Conservation (phyloP, 2,888 invertebrate genomes). For the Lycophotia porphyrea region DNA sequence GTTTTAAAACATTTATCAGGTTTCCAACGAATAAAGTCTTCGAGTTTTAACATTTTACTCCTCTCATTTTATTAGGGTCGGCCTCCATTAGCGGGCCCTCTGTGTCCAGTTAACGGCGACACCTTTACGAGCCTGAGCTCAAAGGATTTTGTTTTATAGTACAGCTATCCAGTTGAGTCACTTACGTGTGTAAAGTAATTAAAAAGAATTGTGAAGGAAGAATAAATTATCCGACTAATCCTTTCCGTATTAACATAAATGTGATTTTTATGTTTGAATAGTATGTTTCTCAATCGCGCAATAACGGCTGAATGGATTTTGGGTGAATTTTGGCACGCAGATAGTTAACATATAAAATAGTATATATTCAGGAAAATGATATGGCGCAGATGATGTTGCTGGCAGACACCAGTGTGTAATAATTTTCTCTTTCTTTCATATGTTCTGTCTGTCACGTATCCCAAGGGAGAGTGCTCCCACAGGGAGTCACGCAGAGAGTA, state of each 20-base stretch:
- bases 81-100: slow-evolving; percentile 60
- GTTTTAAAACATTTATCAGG: slow-evolving; percentile 20
- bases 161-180: slow-evolving; percentile 26
- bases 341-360: too few relatives aligned
- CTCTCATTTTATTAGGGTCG: slow-evolving; percentile 67
- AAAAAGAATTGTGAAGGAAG: slow-evolving; percentile 16
- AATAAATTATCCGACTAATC: not conserved
- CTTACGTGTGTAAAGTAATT: slow-evolving; percentile 43
- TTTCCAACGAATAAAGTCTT: slow-evolving; percentile 9
- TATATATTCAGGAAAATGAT: too few relatives aligned
- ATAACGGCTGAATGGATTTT: too few relatives aligned
- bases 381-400: too few relatives aligned
- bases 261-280: not conserved
- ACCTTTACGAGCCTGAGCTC: slow-evolving; percentile 63
- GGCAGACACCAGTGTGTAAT: too few relatives aligned
- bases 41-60: slow-evolving; percentile 24
- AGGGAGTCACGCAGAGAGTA: too few relatives aligned
- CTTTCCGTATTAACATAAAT: not conserved
- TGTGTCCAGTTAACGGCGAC: slow-evolving; percentile 60
- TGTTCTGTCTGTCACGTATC: too few relatives aligned
- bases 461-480: too few relatives aligned
- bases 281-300: too few relatives aligned
- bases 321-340: too few relatives aligned
- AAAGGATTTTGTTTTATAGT: slow-evolving; percentile 59
- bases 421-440: too few relatives aligned